Evolutionary conservation across 2,113 vertebrate species (phyloP), one percentile per base, ranked within the genome.

Genomic region (Stegostoma tigrinum): DNA sequence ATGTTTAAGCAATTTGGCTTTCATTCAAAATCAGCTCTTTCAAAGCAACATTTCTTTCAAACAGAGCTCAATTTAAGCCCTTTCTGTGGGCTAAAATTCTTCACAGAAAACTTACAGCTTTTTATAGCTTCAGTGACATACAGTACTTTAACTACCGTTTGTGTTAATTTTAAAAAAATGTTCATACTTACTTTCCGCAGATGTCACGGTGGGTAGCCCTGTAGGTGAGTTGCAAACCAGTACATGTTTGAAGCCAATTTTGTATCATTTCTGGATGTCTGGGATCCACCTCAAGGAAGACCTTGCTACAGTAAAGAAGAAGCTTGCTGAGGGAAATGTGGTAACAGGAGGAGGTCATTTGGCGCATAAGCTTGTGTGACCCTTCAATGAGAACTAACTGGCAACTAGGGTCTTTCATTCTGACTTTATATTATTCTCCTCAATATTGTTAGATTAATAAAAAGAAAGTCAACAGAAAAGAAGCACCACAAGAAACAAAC

Each of bases 251-350:
- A 89, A 98, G 97, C 98, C 98, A 98, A n/a, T 80, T 96, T 55
- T 96, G 96, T 86, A 99, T 97, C 95, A 98, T 97, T 48, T 96
- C 94, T 45, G 98, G 99, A 86, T 99, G 99, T 38, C 98, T 98
- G 89, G 98, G 98, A 95, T 99, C 99, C 95, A 99, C 98, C 97
- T 99, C 99, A 96, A 99, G 97, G 97, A 99, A 99, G 96, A 99
- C 80, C 2, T 97, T 98, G 19, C 99, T 99, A 97, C 30, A 75
- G 91, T 96, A 61, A 61, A 96, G 68, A 95, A 87, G 38, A 83
- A 95, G 30, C 64, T 48, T 45, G 64, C 30, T 67, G 21, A 34
- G 45, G 52, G 10, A 45, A 45, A 72, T 10, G 12, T 75, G 34
- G 27, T 7, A 75, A 75, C 24, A 72, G 70, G 7, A 72, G 70